Percentiles rank a stretch among this genome's conserved stretches.
These are phyloP conservation scores for Nematolebias whitei DNA, from an alignment of 2,113 vertebrate genomes.

Conservation along the genomic window DNA sequence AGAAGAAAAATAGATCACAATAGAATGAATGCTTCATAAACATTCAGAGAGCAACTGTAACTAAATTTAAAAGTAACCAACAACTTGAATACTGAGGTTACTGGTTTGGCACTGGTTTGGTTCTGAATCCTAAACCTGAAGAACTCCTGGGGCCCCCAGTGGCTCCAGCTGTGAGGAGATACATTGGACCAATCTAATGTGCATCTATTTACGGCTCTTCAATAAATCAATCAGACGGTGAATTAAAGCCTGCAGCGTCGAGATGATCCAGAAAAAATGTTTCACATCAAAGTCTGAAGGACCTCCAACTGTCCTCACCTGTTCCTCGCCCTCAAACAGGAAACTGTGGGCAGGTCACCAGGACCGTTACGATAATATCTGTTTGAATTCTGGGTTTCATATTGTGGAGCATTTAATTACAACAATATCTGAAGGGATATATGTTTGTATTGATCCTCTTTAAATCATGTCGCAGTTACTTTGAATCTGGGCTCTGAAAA, in stretches of 20 bases:
- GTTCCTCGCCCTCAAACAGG: not conserved
- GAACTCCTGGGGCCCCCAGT: not conserved
- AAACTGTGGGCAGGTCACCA: not conserved
- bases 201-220: slow-evolving; percentile 35
- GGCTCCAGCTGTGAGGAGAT: slow-evolving; percentile 17
- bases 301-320: slow-evolving; percentile 21
- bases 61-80: no score
- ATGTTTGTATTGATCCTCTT: no score
- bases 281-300: slow-evolving; percentile 12
- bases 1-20: no score
- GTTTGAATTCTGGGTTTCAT: no score
- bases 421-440: no score
- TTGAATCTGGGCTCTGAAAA: no score
- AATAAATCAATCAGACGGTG: slow-evolving; percentile 52
- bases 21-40: no score
- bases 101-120: not conserved
- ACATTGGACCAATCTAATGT: slow-evolving; percentile 38
- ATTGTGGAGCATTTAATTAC: no score
- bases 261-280: slow-evolving; percentile 31
- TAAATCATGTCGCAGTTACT: no score
- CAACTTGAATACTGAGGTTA: no score
- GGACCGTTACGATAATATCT: not conserved
- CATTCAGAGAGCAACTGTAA: no score
- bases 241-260: slow-evolving; percentile 30
- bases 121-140: not conserved